Evolutionary conservation across 2,888 invertebrate genomes (phyloP), one percentile per base, ranked within the genome.

Genomic region (Agrilus cyanescens): DNA sequence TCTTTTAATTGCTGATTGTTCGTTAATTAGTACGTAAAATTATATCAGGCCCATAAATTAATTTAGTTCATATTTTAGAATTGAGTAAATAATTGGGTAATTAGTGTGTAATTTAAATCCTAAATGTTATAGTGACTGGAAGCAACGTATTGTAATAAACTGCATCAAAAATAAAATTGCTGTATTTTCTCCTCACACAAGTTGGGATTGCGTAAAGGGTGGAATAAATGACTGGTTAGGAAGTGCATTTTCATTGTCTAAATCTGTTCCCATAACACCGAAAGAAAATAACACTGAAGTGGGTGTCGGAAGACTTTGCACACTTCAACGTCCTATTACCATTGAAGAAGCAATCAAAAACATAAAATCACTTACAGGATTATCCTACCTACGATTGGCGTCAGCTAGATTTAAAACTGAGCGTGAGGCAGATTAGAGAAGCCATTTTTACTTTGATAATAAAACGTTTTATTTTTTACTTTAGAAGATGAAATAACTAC

Each of bases 171-270:
- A 87, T 47, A 77, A 81, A 45, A 91, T 96, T 50, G 85, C 89
- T 1, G 69, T 96, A 4, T 96, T 86, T 63, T 93, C 93, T 0
- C 95, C 96, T 0, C 96, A 96, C 59, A 95, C 95, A 0, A 76
- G 82, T 35, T 89, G 89, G 78, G 96, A 96, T 66, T 75, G 81
- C 31, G 75, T 87, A 4, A 63, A 69, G 44, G 85, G 84, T 6
- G 95, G 95, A 2, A 85, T 95, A 0, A 94, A 90, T 60, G 94
- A 95, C 64, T 94, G 94, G 93, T 69, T 96, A n/a, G 80, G 84
- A 4, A 72, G 74, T 37, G 76, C 81, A 32, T 84, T 88, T 46
- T 57, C 61, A 48, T 66, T 61, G 2, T 51, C 48, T 5, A 57
- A 61, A 58, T 70, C 65, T 6, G 52, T 48, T 2, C 72, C 73